Evolutionary conservation across 92 coral and sea anemone genomes (phyloP).

Genomic region (Palythoa caribaeorum): DNA sequence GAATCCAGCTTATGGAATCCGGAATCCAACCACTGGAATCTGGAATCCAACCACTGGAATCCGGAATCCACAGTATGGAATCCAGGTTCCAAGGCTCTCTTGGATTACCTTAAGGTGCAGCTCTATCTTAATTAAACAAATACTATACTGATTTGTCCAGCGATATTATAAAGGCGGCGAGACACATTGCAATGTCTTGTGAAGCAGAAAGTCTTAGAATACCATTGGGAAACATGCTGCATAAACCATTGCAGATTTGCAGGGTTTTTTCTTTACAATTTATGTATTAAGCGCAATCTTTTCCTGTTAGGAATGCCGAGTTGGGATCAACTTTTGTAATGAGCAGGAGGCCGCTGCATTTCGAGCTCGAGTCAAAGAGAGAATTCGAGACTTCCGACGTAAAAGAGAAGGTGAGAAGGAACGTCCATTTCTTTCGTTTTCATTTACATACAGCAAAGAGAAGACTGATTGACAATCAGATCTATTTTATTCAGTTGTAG

Average conservation of each 20-base stretch:
- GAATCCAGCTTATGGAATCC: no score
- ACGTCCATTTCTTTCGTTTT: neutral
- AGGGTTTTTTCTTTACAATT: neutral
- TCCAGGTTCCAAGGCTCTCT: no score
- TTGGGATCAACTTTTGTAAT: conserved; percentile 88
- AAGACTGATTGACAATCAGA: neutral
- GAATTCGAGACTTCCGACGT: conserved; percentile 85
- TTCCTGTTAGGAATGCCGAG: conserved; percentile 83
- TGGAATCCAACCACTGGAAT: no score
- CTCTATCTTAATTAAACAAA: no score
- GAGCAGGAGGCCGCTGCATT: conserved; percentile 84
- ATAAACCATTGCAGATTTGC: neutral
- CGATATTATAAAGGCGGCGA: no score
- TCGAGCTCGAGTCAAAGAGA: conserved; percentile 89
- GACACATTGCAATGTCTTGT: no score
- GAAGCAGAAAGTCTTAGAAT: no score
- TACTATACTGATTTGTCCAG: no score
- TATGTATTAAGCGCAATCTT: neutral
- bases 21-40: no score
- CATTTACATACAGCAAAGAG: neutral
- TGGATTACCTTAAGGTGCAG: no score
- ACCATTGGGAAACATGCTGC: neutral
- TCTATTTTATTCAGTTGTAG: neutral
- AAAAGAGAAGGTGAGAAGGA: conserved; percentile 79
- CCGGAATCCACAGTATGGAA: no score